A percentile compares a stretch with the other conserved stretches of the same genome.
Conservation (phyloP, 2,888 invertebrate genomes). For the Ypsolopha sequella region DNA sequence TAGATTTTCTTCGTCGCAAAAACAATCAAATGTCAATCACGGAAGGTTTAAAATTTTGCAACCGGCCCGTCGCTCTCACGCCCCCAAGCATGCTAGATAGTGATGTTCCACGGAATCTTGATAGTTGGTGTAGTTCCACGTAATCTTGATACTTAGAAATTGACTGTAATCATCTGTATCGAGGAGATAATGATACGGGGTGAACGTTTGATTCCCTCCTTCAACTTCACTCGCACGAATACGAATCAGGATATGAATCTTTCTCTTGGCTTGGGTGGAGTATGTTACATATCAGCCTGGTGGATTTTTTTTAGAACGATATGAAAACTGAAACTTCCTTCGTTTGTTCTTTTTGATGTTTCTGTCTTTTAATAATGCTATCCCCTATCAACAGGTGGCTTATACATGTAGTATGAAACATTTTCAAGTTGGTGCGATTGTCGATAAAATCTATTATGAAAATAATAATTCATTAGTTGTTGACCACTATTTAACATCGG, state of each 20-base stretch:
- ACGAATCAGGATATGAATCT: neutral
- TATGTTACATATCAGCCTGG: no score
- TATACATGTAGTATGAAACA: no score
- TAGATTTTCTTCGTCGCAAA: constrained; percentile 11
- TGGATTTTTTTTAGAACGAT: no score
- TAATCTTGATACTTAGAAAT: constrained; percentile 40
- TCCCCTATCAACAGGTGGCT: no score
- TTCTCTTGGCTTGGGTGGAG: no score
- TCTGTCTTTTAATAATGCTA: no score
- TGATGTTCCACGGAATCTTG: constrained; percentile 24
- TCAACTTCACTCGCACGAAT: neutral
- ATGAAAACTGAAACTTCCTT: no score
- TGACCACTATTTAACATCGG: no score
- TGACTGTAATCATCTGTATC: constrained; percentile 28
- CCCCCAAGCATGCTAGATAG: neutral
- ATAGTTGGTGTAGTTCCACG: constrained; percentile 14
- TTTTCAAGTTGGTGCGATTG: no score
- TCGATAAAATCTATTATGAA: no score
- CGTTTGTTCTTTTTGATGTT: no score
- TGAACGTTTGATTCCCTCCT: constrained; percentile 7
- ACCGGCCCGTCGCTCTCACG: neutral
- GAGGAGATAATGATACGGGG: constrained; percentile 38
- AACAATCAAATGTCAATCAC: constrained; percentile 30
- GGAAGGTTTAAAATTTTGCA: constrained; percentile 11
- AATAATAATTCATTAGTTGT: no score